Conservation (phyloP, 2,797 vertebrate species). For the Pyrrhura leucotis region DNA sequence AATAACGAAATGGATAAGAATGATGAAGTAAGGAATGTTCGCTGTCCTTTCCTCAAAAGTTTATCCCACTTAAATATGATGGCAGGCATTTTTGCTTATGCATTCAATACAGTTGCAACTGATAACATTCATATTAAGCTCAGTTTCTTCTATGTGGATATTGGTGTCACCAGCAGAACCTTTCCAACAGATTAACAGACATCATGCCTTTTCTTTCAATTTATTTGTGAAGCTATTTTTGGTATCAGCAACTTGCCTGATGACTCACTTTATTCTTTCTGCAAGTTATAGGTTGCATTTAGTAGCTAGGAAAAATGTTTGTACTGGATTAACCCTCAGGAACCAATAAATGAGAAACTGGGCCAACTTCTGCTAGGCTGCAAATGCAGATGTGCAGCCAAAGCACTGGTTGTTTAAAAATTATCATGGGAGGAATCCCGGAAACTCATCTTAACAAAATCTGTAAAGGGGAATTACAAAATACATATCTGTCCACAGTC, state of each 20-base stretch:
- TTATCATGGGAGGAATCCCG: neutral
- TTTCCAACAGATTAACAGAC: neutral
- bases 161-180: neutral
- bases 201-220: neutral
- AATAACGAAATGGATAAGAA: neutral
- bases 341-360: neutral
- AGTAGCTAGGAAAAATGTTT: neutral
- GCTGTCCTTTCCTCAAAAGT: neutral
- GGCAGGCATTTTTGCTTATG: neutral
- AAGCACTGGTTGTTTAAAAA: neutral
- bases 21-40: neutral
- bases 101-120: neutral
- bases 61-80: neutral
- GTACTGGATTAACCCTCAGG: neutral
- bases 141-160: neutral
- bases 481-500: neutral
- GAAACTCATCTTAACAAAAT: neutral
- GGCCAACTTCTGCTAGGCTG: neutral
- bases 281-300: neutral
- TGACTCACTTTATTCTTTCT: neutral
- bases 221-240: constrained; percentile 3
- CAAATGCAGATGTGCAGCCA: neutral
- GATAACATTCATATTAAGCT: neutral
- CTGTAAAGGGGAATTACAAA: neutral
- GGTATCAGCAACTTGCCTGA: neutral